phyloP scores from a whole-genome alignment of 2,113 vertebrate genomes.

The Echinops telfairi region DNA sequence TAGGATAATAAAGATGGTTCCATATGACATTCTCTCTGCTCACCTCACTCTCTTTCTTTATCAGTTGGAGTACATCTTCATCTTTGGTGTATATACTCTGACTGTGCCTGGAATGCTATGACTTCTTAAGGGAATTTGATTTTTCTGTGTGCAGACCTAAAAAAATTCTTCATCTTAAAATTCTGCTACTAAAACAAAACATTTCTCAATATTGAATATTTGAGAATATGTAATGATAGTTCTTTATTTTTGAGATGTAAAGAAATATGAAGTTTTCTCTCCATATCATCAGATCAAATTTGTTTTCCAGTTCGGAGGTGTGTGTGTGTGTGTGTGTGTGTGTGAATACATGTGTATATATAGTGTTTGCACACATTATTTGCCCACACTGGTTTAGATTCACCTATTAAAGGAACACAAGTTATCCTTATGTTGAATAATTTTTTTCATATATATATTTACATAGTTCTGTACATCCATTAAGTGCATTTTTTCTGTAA shows the following conservation, averaged over 20 bases:
- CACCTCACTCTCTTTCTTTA: neutral
- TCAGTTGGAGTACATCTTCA: too few relatives aligned
- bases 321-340: neutral
- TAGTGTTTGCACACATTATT: neutral
- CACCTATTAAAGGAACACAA: neutral
- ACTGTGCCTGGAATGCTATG: neutral
- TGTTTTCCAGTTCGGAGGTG: neutral
- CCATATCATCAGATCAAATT: neutral
- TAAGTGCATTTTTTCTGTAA: too few relatives aligned
- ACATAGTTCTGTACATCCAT: too few relatives aligned
- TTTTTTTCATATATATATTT: neutral
- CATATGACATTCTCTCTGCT: neutral
- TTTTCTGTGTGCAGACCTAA: conserved; percentile 28
- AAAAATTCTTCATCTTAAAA: conserved; percentile 34
- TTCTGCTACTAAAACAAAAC: neutral
- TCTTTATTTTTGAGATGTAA: neutral
- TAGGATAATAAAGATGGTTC: conserved; percentile 13
- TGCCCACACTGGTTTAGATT: neutral
- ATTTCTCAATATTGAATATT: neutral
- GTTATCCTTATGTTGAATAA: neutral
- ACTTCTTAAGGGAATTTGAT: conserved; percentile 8
- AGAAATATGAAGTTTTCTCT: neutral
- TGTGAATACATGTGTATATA: neutral
- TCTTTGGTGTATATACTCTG: neutral
- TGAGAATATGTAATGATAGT: too few relatives aligned